Conservation (phyloP, 2,888 invertebrate genomes). For the Frankliniella fusca region DNA sequence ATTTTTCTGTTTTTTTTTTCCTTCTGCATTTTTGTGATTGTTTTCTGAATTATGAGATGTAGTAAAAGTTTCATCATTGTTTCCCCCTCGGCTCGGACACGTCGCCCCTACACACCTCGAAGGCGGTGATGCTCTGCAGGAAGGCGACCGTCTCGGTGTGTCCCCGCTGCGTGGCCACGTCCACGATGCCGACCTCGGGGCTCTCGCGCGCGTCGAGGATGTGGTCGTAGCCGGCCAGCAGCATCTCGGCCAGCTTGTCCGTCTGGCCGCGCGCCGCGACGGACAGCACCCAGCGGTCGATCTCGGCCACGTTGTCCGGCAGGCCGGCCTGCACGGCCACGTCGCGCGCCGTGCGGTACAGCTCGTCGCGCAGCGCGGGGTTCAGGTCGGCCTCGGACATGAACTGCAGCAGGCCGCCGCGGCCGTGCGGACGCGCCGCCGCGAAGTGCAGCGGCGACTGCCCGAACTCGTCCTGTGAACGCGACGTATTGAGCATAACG, state of each 20-base stretch:
- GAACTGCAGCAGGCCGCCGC: slow-evolving; percentile 73
- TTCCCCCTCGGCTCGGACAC: too few species aligned
- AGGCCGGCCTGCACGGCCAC: slow-evolving; percentile 76
- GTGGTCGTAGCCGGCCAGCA: slow-evolving; percentile 83
- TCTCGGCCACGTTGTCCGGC: slow-evolving; percentile 71
- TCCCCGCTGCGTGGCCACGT: slow-evolving; percentile 64
- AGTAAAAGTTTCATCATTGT: too few species aligned
- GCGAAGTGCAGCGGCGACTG: slow-evolving; percentile 88
- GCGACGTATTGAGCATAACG: too few species aligned
- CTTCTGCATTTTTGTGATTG: too few species aligned
- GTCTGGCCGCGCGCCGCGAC: slow-evolving; percentile 74
- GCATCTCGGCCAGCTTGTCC: slow-evolving; percentile 61
- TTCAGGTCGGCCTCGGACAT: slow-evolving; percentile 76
- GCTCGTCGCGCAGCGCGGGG: slow-evolving; percentile 74
- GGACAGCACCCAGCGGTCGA: slow-evolving; percentile 74
- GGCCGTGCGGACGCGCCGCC: slow-evolving; percentile 73
- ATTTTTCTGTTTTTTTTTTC: too few species aligned
- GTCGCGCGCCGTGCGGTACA: slow-evolving; percentile 83
- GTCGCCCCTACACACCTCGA: slow-evolving; percentile 58
- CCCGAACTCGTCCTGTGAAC: slow-evolving; percentile 74
- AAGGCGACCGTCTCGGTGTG: slow-evolving; percentile 64
- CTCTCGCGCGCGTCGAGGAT: slow-evolving; percentile 75
- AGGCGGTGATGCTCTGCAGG: slow-evolving; percentile 65
- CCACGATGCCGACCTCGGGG: slow-evolving; percentile 62
- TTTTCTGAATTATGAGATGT: too few species aligned